Evolutionary conservation across 2,797 vertebrate genomes (phyloP).

Genomic region (Fratercula arctica): DNA sequence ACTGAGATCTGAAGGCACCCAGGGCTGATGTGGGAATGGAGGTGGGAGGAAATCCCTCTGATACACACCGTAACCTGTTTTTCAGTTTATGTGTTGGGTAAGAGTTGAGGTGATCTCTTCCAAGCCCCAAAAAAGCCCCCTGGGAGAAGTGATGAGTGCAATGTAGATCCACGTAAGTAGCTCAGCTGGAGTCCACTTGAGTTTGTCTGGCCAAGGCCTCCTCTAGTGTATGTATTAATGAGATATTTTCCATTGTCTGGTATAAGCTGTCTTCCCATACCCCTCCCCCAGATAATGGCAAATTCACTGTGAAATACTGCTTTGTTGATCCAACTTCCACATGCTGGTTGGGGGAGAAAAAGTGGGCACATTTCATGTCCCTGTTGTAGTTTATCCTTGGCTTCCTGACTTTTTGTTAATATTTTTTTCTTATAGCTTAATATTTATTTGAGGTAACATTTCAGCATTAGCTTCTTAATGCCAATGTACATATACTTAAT

Average conservation of each 20-base stretch:
- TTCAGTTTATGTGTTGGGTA: not conserved
- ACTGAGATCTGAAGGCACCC: not conserved
- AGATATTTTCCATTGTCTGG: not conserved
- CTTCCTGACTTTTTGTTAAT: not conserved
- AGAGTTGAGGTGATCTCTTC: not conserved
- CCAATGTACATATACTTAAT: not conserved
- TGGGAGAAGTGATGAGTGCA: accelerated
- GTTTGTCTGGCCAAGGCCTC: not conserved
- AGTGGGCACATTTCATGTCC: not conserved
- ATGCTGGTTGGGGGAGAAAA: not conserved
- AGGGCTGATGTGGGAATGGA: not conserved
- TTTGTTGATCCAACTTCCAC: not conserved
- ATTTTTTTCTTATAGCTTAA: not conserved
- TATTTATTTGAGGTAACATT: not conserved
- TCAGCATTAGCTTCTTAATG: not conserved
- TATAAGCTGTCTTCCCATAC: not conserved
- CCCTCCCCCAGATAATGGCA: not conserved
- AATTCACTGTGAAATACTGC: not conserved
- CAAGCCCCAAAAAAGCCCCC: not conserved
- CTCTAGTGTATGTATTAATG: not conserved
- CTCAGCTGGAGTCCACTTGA: not conserved
- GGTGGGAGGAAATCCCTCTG: not conserved
- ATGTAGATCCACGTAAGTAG: not conserved
- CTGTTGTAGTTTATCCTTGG: not conserved
- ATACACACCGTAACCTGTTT: not conserved